phyloP scores from a whole-genome alignment of 2,113 vertebrate species.

The Burhinus oedicnemus region DNA sequence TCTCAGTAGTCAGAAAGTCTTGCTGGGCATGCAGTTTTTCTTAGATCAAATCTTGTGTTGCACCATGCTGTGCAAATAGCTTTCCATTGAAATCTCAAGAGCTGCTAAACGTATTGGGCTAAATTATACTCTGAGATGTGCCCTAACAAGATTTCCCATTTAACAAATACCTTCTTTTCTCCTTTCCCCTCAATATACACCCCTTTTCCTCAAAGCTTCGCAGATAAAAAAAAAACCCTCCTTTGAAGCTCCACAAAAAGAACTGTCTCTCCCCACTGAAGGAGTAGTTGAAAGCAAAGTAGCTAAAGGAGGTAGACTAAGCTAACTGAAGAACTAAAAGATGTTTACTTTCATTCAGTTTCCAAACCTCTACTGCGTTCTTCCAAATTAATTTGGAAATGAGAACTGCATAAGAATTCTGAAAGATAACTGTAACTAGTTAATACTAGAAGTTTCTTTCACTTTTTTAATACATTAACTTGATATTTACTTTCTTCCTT shows the following conservation, averaged over 20 bases:
- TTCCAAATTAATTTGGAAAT: neutral
- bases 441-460: neutral
- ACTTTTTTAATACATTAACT: neutral
- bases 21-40: neutral
- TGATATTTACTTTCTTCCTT: neutral
- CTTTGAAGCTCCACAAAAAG: neutral
- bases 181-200: neutral
- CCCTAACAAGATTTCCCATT: neutral
- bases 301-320: neutral
- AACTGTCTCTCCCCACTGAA: neutral
- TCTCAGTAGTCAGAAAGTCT: neutral
- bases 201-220: neutral
- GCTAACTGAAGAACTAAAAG: neutral
- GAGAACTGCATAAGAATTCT: neutral
- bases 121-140: neutral
- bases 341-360: neutral
- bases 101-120: neutral
- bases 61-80: neutral
- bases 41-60: neutral
- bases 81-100: neutral
- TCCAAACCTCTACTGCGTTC: neutral
- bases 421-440: neutral
- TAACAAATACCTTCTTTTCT: neutral
- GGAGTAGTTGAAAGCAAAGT: neutral
- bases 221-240: neutral